Evolutionary conservation across 2,113 vertebrate genomes (phyloP).

Genomic region (Microcebus ravelobensis): DNA sequence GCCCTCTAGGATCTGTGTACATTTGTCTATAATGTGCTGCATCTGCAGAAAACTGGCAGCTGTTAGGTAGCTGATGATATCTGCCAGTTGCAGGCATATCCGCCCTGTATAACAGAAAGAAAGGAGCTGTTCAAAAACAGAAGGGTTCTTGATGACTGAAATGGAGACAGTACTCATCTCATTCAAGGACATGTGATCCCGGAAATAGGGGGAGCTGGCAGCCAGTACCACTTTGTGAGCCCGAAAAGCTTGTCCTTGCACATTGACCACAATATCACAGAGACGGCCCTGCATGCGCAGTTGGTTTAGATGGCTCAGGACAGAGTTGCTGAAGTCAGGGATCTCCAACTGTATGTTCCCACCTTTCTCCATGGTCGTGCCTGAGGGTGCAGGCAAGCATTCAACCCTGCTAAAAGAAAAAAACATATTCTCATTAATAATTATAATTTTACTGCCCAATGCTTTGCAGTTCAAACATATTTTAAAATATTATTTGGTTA

Average conservation of each 20-base stretch:
- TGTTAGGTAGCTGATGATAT: slow-evolving; percentile 99
- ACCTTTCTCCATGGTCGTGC: slow-evolving; percentile 94
- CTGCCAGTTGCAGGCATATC: slow-evolving; percentile 95
- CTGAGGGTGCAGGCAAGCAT: slow-evolving; percentile 69
- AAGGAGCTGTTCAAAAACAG: slow-evolving; percentile 97
- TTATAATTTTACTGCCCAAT: background rate
- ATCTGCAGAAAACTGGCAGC: slow-evolving; percentile 99
- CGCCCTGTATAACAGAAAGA: slow-evolving; percentile 98
- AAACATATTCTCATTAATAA: background rate
- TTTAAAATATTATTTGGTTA: background rate
- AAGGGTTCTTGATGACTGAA: slow-evolving; percentile 96
- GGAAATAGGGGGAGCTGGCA: slow-evolving; percentile 99
- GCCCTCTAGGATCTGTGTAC: slow-evolving; percentile 97
- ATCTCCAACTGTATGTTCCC: slow-evolving; percentile 98
- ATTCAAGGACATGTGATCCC: slow-evolving; percentile 99
- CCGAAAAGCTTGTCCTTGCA: slow-evolving; percentile 97
- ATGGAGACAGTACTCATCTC: slow-evolving; percentile 99
- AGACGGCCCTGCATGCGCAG: slow-evolving; percentile 97
- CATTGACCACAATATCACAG: slow-evolving; percentile 98
- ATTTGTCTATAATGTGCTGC: slow-evolving; percentile 99
- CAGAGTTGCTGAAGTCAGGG: slow-evolving; percentile 98
- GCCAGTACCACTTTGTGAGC: slow-evolving; percentile 99
- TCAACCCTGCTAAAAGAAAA: slow-evolving; percentile 75
- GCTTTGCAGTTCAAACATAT: background rate
- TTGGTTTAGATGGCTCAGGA: slow-evolving; percentile 97